Evolutionary conservation across 2,888 invertebrate species (phyloP).

Genomic region (Achlya flavicornis): DNA sequence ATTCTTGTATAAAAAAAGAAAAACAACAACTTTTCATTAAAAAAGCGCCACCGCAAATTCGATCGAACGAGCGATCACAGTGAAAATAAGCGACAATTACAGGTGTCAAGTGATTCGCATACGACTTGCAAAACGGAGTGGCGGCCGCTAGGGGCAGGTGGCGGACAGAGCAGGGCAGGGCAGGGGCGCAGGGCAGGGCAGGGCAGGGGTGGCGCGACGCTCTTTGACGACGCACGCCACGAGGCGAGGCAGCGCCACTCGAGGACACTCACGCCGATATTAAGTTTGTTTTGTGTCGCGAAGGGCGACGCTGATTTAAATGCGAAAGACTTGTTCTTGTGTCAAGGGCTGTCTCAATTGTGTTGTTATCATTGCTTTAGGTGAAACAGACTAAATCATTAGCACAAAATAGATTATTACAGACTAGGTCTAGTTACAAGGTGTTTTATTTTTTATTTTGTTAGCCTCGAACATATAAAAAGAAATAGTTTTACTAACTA

Average conservation of each 20-base stretch:
- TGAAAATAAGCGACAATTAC: constrained; percentile 49
- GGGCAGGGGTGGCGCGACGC: constrained; percentile 10
- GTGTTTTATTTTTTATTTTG: no score
- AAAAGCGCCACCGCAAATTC: not conserved
- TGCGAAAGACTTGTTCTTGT: constrained; percentile 43
- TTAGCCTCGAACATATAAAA: no score
- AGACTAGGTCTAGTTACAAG: no score
- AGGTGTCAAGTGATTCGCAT: constrained; percentile 54
- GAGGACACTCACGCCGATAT: constrained; percentile 50
- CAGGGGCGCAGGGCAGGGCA: constrained; percentile 3
- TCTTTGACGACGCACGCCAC: constrained; percentile 8
- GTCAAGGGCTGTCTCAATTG: constrained; percentile 2
- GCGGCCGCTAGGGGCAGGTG: constrained; percentile 36
- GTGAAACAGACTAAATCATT: not conserved
- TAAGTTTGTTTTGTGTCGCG: constrained; percentile 63
- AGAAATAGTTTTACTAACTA: no score
- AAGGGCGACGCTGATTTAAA: constrained; percentile 54
- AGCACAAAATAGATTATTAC: no score
- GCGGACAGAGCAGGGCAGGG: no score
- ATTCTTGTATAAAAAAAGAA: not conserved
- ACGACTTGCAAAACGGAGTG: no score
- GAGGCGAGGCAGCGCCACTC: constrained; percentile 13
- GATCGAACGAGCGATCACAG: constrained; percentile 17
- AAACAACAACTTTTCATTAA: not conserved
- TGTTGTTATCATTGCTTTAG: not conserved